Conservation (phyloP, 2,888 invertebrate species). For the Acronicta alni region DNA sequence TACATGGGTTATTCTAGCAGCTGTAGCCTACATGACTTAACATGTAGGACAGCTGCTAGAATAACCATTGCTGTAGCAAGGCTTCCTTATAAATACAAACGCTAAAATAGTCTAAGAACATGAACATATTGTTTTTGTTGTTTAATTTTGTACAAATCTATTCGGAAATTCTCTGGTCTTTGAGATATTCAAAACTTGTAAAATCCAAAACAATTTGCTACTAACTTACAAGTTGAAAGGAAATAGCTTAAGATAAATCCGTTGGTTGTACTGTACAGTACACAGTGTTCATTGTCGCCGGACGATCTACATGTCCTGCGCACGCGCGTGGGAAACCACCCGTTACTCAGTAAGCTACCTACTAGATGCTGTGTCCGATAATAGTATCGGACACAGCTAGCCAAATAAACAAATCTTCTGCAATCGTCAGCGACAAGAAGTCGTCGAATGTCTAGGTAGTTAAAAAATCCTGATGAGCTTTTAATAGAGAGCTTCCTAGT, state of each 20-base stretch:
- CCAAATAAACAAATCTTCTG: slow-evolving; percentile 29
- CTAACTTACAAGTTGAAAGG: slow-evolving; percentile 29
- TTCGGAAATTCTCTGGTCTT: neutral
- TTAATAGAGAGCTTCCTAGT: neutral
- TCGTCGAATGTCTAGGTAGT: neutral
- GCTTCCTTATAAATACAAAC: too few relatives aligned
- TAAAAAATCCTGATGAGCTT: neutral
- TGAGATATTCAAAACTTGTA: neutral
- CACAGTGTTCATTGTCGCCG: slow-evolving; percentile 57
- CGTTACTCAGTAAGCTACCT: slow-evolving; percentile 60
- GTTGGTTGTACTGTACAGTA: slow-evolving; percentile 19
- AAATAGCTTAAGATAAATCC: slow-evolving; percentile 50
- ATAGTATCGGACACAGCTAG: too few relatives aligned
- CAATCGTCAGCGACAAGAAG: neutral
- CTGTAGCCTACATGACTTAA: too few relatives aligned
- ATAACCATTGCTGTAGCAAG: too few relatives aligned
- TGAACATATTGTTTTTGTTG: too few relatives aligned
- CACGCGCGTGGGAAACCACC: slow-evolving; percentile 69
- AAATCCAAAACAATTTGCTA: slow-evolving; percentile 4
- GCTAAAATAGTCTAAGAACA: neutral
- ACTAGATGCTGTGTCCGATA: slow-evolving; percentile 41
- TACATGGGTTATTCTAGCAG: too few relatives aligned
- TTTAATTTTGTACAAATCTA: too few relatives aligned
- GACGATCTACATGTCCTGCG: slow-evolving; percentile 67
- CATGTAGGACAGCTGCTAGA: too few relatives aligned